phyloP scores from a whole-genome alignment of 2,888 invertebrate species.

The Brenthis ino region DNA sequence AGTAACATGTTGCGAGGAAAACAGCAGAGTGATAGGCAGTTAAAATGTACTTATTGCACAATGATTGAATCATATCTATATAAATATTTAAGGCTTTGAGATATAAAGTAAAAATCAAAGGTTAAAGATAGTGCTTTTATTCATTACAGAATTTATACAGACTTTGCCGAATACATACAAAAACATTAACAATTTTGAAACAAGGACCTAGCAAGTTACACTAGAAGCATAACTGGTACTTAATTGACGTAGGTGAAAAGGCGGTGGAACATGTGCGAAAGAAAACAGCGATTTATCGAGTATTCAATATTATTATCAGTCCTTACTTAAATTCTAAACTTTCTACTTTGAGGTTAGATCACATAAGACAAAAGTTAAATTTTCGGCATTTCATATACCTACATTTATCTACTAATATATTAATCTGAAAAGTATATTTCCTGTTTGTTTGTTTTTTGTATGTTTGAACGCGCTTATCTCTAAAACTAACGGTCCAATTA shows the following conservation, averaged over 20 bases:
- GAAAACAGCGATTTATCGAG: slow-evolving; percentile 47
- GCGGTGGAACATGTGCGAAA: slow-evolving; percentile 55
- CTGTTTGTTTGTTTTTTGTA: too few species aligned
- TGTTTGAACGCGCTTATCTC: too few species aligned
- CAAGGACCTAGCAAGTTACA: slow-evolving; percentile 42
- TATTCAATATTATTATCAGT: slow-evolving; percentile 74
- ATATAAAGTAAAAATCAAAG: slow-evolving; percentile 46
- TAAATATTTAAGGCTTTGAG: too few species aligned
- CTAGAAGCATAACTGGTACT: slow-evolving; percentile 36
- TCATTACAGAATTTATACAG: slow-evolving; percentile 77
- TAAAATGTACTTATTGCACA: too few species aligned
- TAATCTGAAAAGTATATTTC: too few species aligned
- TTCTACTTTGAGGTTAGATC: slow-evolving; percentile 25
- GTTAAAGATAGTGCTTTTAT: slow-evolving; percentile 76
- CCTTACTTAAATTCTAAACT: slow-evolving; percentile 74
- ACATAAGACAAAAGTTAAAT: slow-evolving; percentile 6
- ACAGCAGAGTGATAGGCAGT: too few species aligned
- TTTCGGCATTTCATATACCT: background rate
- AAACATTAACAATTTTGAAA: slow-evolving; percentile 72
- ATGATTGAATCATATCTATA: too few species aligned
- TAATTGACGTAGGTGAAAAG: slow-evolving; percentile 50
- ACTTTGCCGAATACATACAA: slow-evolving; percentile 73
- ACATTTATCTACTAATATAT: background rate
- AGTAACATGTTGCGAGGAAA: too few species aligned
- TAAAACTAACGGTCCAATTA: too few species aligned